phyloP scores from a whole-genome alignment of 1,140 invertebrate genomes.

The Oppia nitens region DNA sequence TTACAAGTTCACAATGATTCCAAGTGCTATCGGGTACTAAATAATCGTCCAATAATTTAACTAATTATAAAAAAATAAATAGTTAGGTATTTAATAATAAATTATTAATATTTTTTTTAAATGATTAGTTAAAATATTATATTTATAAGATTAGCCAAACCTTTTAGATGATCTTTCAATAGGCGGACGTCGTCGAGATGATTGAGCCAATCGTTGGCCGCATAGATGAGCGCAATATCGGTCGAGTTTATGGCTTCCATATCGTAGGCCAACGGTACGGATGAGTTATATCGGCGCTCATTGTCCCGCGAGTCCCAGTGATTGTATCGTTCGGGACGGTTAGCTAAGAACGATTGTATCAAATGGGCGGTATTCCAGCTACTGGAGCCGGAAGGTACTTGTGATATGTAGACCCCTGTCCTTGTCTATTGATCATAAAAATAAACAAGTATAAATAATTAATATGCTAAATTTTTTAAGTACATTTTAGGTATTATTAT shows the following conservation, averaged over 20 bases:
- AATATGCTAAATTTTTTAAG: background rate
- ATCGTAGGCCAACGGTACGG: conserved; percentile 5
- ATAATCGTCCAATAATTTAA: conserved; percentile 10
- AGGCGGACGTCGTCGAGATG: conserved; percentile 12
- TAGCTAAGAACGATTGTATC: conserved; percentile 4
- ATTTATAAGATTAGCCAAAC: too few species aligned
- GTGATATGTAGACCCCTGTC: background rate
- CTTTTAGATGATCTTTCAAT: conserved; percentile 13
- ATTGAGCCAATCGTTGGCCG: conserved; percentile 12
- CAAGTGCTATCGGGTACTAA: conserved; percentile 9
- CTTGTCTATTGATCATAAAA: background rate
- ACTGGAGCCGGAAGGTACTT: background rate
- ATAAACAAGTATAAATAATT: conserved; percentile 3
- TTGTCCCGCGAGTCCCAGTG: background rate
- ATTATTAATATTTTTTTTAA: too few species aligned
- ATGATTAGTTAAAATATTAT: too few species aligned
- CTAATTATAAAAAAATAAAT: too few species aligned
- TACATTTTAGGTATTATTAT: background rate
- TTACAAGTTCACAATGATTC: conserved; percentile 6
- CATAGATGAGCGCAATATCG: background rate
- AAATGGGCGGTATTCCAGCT: conserved; percentile 2
- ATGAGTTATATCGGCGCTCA: background rate
- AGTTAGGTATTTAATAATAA: too few species aligned
- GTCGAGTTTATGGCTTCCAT: conserved; percentile 6
- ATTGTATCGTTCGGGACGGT: background rate